These are phyloP conservation scores for Andrena trimmerana DNA, from an alignment of 2,888 invertebrate species.

Conservation along the genomic window DNA sequence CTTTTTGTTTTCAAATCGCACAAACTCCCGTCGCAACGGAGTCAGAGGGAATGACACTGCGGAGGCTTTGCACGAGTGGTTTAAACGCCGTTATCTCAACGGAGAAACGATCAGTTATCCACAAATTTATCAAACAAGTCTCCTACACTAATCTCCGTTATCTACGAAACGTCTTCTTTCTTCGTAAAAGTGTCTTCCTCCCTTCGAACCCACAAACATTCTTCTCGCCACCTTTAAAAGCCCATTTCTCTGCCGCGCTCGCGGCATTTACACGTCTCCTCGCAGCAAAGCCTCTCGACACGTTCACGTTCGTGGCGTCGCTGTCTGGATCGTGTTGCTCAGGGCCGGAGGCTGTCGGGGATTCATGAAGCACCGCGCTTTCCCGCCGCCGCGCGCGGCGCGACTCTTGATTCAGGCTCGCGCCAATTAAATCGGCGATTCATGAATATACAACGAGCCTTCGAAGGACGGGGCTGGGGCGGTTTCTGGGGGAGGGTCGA, in stretches of 20 bases:
- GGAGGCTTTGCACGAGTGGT: slow-evolving; percentile 3
- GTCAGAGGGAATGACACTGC: neutral
- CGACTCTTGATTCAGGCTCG: slow-evolving; percentile 39
- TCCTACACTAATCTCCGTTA: neutral
- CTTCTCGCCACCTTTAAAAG: neutral
- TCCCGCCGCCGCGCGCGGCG: neutral
- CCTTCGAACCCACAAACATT: neutral
- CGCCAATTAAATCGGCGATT: slow-evolving; percentile 45
- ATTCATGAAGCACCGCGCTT: slow-evolving; percentile 57
- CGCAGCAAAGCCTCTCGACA: slow-evolving; percentile 15
- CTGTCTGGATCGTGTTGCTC: slow-evolving; percentile 52
- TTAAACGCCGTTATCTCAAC: neutral
- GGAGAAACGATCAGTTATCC: no score
- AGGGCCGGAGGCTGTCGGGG: slow-evolving; percentile 33
- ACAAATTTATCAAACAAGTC: no score
- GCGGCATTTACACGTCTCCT: slow-evolving; percentile 1
- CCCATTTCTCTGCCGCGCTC: neutral
- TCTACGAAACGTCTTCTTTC: neutral
- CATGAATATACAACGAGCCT: slow-evolving; percentile 65
- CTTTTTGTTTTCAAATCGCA: neutral
- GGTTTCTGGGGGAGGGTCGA: neutral
- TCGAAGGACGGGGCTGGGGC: slow-evolving; percentile 7
- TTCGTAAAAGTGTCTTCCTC: neutral
- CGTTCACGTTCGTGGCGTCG: slow-evolving; percentile 42
- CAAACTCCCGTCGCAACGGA: neutral